A percentile compares a stretch with the other conserved stretches of the same genome.
Conservation (phyloP, 1,140 invertebrate genomes). For the Bombus cullumanus region DNA sequence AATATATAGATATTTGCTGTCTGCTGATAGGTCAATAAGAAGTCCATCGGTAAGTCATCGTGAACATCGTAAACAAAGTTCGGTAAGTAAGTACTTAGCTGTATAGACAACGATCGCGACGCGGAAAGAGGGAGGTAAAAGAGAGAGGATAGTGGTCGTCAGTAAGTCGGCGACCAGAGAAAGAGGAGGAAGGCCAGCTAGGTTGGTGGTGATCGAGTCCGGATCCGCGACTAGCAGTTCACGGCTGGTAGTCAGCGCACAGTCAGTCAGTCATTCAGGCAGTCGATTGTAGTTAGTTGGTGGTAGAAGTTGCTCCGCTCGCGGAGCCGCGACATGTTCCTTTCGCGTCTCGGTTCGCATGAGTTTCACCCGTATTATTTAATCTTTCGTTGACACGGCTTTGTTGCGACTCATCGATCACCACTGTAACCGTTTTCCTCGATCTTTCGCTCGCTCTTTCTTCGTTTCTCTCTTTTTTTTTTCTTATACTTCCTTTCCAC, state of each 20-base stretch:
- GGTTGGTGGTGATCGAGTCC: conserved; percentile 65
- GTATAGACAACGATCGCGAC: conserved; percentile 23
- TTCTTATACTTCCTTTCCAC: background rate
- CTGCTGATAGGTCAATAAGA: background rate
- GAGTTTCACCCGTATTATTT: conserved; percentile 13
- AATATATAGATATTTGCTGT: background rate
- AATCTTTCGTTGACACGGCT: background rate
- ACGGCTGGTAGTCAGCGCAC: conserved; percentile 58
- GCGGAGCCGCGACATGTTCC: conserved; percentile 46
- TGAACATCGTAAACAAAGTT: conserved; percentile 20
- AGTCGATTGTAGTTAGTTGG: conserved; percentile 54
- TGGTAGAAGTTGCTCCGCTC: conserved; percentile 36
- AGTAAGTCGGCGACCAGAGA: conserved; percentile 45
- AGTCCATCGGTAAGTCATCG: background rate
- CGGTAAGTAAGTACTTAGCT: background rate
- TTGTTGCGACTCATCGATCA: background rate
- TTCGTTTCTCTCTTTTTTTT: background rate
- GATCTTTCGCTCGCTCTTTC: background rate
- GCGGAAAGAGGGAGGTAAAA: conserved; percentile 32
- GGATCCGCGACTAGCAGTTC: conserved; percentile 63
- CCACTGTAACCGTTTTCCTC: background rate
- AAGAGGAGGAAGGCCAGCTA: conserved; percentile 64
- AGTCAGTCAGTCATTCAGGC: conserved; percentile 61
- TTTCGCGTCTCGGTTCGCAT: conserved; percentile 35
- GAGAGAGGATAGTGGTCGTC: conserved; percentile 52